phyloP scores from a whole-genome alignment of 2,797 vertebrate species.

The Liparis tanakae region DNA sequence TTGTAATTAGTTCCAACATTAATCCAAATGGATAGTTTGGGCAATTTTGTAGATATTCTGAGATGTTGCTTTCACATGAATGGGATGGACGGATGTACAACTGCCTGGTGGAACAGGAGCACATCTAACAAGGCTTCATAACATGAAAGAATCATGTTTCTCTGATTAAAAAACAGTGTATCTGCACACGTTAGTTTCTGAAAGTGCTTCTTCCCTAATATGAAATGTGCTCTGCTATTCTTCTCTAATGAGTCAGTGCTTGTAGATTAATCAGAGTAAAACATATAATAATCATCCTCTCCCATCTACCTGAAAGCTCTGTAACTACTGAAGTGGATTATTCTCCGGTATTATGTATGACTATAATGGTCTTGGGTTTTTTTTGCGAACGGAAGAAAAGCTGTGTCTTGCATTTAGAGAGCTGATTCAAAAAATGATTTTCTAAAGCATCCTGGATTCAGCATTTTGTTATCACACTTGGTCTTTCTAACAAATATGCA shows the following conservation, averaged over 20 bases:
- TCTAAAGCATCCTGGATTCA: neutral
- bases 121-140: neutral
- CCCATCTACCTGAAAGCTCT: slow-evolving; percentile 10
- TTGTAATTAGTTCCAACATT: neutral
- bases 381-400: slow-evolving; percentile 8
- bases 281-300: slow-evolving; percentile 17
- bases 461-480: neutral
- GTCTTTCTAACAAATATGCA: neutral
- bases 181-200: neutral
- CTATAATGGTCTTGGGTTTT: slow-evolving; percentile 2
- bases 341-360: slow-evolving; percentile 20
- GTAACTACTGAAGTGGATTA: slow-evolving; percentile 10
- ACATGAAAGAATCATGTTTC: neutral
- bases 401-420: neutral
- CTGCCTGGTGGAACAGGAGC: neutral
- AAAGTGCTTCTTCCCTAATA: neutral
- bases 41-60: neutral
- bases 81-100: neutral
- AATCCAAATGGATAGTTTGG: neutral
- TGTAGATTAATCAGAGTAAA: slow-evolving; percentile 9
- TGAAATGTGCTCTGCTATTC: neutral
- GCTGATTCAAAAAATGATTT: neutral
- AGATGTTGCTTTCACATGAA: neutral
- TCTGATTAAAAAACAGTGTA: neutral
- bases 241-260: slow-evolving; percentile 1